Conservation (phyloP, 1,140 invertebrate species). For the Kradibia gibbosae region DNA sequence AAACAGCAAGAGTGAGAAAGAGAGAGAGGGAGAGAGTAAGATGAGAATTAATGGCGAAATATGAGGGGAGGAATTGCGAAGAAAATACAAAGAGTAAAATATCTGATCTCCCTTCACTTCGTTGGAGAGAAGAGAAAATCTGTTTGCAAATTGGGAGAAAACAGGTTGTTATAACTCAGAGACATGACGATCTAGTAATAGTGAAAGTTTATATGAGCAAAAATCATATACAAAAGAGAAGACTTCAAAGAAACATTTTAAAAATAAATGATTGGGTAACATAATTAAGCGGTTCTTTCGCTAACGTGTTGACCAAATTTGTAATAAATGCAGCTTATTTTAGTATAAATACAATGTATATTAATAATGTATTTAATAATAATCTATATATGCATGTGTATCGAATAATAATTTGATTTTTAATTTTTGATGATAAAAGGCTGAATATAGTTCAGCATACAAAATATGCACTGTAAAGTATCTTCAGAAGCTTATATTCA, state of each 20-base stretch:
- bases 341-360: no score
- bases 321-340: conserved; percentile 38
- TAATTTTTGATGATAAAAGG: no score
- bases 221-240: not conserved
- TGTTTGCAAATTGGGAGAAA: conserved; percentile 46
- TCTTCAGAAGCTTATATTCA: no score
- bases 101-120: not conserved
- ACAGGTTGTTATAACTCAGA: conserved; percentile 21
- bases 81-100: not conserved
- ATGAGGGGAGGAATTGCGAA: not conserved
- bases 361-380: no score
- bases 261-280: not conserved
- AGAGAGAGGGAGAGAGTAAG: conserved; percentile 3
- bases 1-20: conserved; percentile 5
- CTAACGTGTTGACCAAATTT: conserved; percentile 34
- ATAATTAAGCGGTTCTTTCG: conserved; percentile 34
- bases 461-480: no score
- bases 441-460: no score
- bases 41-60: not conserved
- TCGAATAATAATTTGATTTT: no score
- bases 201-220: conserved; percentile 27
- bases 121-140: conserved; percentile 12
- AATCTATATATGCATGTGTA: no score
- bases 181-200: not conserved
- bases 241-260: conserved; percentile 8